Evolutionary conservation across 2,888 invertebrate genomes (phyloP), one percentile per base, ranked within the genome.

Genomic region (Drosophila colorata): DNA sequence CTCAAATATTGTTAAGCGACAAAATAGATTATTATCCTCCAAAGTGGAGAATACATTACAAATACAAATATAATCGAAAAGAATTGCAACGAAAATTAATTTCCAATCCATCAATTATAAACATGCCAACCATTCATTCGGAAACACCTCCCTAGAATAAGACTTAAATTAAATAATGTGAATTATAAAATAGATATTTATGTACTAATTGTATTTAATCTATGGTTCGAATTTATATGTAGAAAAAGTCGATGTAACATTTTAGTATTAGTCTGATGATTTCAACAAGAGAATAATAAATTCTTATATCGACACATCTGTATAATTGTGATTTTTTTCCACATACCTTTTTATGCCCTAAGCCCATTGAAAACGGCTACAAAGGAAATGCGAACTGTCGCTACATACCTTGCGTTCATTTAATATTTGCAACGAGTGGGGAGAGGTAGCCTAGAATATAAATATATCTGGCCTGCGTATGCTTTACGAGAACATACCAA

Each of bases 141-240:
- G 25, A 59, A 58, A 64, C 65, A 80, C 75, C 66, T 70, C 63
- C 72, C 46, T 80, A 70, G 53, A 46, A 46, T 73, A 73, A 75
- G 63, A 53, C 49, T 56, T 78, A 60, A 60, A 60, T 64, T 64
- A 43, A 61, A 64, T 58, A 46, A 71, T 47, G 49, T 59, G 69
- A 68, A 68, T 68, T 64, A 68, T 49, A 48, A 58, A 66, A 52
- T 59, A 49, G 52, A 59, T 65, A 67, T 74, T 58, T 69, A 68
- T 65, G 48, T 78, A 69, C 49, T 64, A 65, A 44, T 61, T 56
- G 59, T 78, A 78, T 56, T 71, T 69, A 80, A 67, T 55, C 56
- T 71, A 78, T 80, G 75, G 69, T 73, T 82, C 82, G 82, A 83
- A 83, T 83, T 85, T 83, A 85, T 59, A 74, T 72, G 61, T 78